Evolutionary conservation across 2,888 invertebrate genomes (phyloP), one percentile per base, ranked within the genome.

Genomic region (Myopa testacea): DNA sequence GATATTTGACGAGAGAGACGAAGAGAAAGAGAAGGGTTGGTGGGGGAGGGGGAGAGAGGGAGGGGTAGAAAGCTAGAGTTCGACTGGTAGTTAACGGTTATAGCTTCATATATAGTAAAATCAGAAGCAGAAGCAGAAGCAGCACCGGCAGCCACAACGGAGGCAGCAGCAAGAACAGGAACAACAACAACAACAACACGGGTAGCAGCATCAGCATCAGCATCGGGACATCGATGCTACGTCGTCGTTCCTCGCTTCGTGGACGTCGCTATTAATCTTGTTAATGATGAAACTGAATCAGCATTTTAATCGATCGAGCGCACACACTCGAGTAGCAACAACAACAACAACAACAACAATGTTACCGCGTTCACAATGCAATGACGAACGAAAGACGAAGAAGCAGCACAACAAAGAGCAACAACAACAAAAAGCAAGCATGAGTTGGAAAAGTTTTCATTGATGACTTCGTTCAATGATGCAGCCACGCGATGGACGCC

Each of bases 281-380:
- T 89, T 89, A 89, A 89, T 89, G 88, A 89, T 87, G 87, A 86
- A 86, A 88, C 89, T 89, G 88, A 89, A 89, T 89, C 88, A 89
- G 89, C 88, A 85, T 85, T 87, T 87, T 86, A 85, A 87, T 84
- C 87, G 87, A 86, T 81, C 84, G 84, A 86, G 83, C 85, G 86
- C 83, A 84, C 86, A 86, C 79, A 81, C 78, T 80, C 80, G 80
- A 81, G 76, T 78, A 58, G 58, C 40, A n/a, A n/a, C 26, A 62
- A n/a, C 62, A 62, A 34, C 62, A 19, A 62, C 5, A 58, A 4
- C 62, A 19, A 62, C 65, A 65, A 38, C 38, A 38, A 65, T 38
- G 3, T 65, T 16, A 12, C 10, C 4, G 37, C 65, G 16, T 65
- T 38, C 34, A 38, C 37, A 8, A 8, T 19, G 34, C 26, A 4